These are phyloP conservation scores for Deilephila porcellus DNA, from an alignment of 2,888 invertebrate genomes.

Conservation along the genomic window DNA sequence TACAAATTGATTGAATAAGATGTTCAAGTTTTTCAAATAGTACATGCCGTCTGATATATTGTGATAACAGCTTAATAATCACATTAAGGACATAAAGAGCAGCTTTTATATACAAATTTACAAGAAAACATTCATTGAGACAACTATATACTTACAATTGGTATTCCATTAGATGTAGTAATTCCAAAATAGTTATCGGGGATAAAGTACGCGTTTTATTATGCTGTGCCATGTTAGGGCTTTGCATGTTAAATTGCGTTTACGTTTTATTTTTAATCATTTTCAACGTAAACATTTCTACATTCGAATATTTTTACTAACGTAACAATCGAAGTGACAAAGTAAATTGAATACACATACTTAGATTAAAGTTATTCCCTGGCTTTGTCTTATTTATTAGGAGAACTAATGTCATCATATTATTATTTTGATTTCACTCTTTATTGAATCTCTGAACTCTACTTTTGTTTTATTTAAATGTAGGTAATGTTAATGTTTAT, in stretches of 20 bases:
- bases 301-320: not conserved
- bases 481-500: not conserved
- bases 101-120: slow-evolving; percentile 23
- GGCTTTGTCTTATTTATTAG: too few species aligned
- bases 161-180: not conserved
- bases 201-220: not conserved
- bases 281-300: not conserved
- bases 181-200: too few species aligned
- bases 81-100: not conserved
- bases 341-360: too few species aligned
- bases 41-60: slow-evolving; percentile 8
- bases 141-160: not conserved
- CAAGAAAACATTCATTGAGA: not conserved
- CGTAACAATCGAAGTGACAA: not conserved
- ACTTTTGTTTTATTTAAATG: not conserved
- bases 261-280: not conserved
- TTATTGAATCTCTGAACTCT: not conserved
- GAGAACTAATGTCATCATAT: too few species aligned
- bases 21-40: not conserved
- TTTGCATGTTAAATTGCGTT: not conserved
- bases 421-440: not conserved
- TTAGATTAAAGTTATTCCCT: too few species aligned
- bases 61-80: slow-evolving; percentile 10
- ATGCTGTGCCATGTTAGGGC: not conserved
- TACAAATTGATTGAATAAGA: slow-evolving; percentile 8